Base-by-base conservation (phyloP, 2,113 vertebrate species). In the Cygnus atratus region DNA sequence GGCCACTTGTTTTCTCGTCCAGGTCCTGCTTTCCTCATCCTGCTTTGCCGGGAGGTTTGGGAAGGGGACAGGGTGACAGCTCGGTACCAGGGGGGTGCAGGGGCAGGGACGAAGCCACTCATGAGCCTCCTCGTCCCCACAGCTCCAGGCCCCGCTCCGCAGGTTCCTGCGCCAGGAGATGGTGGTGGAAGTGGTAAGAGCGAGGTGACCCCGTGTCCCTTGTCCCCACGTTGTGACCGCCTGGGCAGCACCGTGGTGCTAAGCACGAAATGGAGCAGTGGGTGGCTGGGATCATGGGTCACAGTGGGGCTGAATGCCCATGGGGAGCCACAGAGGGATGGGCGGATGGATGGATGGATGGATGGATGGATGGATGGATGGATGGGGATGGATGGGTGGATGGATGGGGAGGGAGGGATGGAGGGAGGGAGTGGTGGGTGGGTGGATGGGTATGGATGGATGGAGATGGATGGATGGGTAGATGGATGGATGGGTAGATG, bases 81-180 rank as follows among this genome's bases (percentile, higher is more conserved):
- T 73, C 21, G 58, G 61, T 78, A 41, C 13, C 0, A 3, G 9
- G 18, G 19, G 24, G 22, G 19, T 21, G 1, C 22, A 88, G 37
- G 57, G 14, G 4, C 11, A 33, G 50, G 63, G 41, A 43, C 1
- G 1, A 91, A 54, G 35, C 13, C 18, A 10, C 24, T 70, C 48
- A 82, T 0, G 0, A 63, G 1, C 29, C 2, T 71, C n/a, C 39
- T 92, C 92, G 41, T 73, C 55, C 62, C 55, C 50, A 65, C 98
- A 99, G 99, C 99, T 99, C 93, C 98, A 99, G 83, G 99, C 98
- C 83, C 99, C 99, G 0, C 98, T 99, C 94, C 98, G 99, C 97
- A 99, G 98, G 96, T 99, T 99, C 97, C 97, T 99, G 94, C 98
- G 99, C 87, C 99, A 99, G 95, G 99, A 99, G 97, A 99, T 99